Conservation (phyloP, 2,113 vertebrate species). For the Penelope pileata region DNA sequence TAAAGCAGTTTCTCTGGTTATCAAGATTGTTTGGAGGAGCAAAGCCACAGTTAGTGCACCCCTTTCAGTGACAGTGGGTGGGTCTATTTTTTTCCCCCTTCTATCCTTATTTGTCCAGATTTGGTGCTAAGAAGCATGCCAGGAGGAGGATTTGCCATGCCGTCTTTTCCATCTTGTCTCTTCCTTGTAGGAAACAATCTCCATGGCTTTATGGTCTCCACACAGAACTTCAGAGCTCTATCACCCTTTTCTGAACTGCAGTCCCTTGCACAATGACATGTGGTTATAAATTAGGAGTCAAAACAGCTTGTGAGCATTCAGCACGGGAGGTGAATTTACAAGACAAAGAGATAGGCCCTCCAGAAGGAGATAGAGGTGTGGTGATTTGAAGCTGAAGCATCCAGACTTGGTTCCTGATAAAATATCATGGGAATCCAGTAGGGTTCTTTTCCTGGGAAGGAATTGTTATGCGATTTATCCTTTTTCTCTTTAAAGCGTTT, state of each 20-base stretch:
- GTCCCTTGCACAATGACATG: background rate
- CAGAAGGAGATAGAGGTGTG: background rate
- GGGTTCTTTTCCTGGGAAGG: background rate
- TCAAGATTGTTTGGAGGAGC: background rate
- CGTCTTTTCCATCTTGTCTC: background rate
- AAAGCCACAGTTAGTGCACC: background rate
- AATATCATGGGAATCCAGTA: rapidly evolving
- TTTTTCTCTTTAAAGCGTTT: background rate
- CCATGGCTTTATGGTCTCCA: background rate
- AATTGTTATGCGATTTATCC: background rate
- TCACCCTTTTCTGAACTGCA: background rate
- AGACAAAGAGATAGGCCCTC: background rate
- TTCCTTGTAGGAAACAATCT: background rate
- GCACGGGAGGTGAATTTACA: background rate
- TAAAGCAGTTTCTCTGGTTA: background rate
- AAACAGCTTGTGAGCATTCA: background rate
- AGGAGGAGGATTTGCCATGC: background rate
- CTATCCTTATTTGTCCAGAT: background rate
- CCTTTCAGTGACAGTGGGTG: background rate
- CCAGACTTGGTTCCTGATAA: background rate
- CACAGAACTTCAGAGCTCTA: background rate
- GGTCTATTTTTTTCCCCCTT: background rate
- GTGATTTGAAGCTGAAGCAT: background rate
- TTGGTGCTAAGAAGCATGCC: background rate
- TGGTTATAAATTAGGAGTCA: too few relatives aligned